Evolutionary conservation across 2,888 invertebrate genomes (phyloP), one percentile per base, ranked within the genome.

Genomic region (Hypolimnas misippus): DNA sequence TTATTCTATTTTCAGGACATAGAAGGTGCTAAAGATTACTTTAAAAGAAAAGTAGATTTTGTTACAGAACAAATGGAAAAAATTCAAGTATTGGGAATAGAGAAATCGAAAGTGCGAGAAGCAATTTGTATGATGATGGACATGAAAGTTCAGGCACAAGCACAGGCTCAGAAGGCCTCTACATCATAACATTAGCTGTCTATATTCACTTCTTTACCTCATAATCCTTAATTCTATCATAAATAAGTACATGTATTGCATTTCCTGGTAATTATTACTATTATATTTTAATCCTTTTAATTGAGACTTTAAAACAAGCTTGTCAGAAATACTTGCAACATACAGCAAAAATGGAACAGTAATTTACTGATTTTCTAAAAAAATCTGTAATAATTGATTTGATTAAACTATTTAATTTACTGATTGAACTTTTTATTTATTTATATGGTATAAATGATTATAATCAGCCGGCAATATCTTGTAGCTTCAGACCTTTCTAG

Each of bases 61-160:
- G 96, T 99, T 0, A 96, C 96, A 0, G 97, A 98, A 79, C 98
- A 99, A 92, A 98, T 98, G 93, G 98, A 98, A 79, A 98, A 98
- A 90, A 96, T 98, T 60, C 98, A 98, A 85, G 88, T 93, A 35
- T 87, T 97, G 67, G 95, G 97, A 2, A 88, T 95, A 56, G 97
- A 98, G 79, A 98, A 98, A 83, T 95, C 94, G 65, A 95, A 95
- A 84, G 95, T 97, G 67, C 93, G 96, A 68, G 96, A 96, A 83
- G 95, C 96, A 35, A 95, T 97, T 62, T 93, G 95, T 69, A 95
- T 95, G 81, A 94, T 96, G 59, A 94, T 96, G 82, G 96, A 96
- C 81, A 93, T 95, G 87, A 97, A 96, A 84, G 75, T 95, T 65
- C 94, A 94, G 74, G 89, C 91, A 3, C 93, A 89, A 68, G 76